Percentiles rank a stretch among this genome's conserved stretches.
Evolutionary conservation across 2,797 vertebrate species (phyloP).

Genomic region (Erpetoichthys calabaricus): DNA sequence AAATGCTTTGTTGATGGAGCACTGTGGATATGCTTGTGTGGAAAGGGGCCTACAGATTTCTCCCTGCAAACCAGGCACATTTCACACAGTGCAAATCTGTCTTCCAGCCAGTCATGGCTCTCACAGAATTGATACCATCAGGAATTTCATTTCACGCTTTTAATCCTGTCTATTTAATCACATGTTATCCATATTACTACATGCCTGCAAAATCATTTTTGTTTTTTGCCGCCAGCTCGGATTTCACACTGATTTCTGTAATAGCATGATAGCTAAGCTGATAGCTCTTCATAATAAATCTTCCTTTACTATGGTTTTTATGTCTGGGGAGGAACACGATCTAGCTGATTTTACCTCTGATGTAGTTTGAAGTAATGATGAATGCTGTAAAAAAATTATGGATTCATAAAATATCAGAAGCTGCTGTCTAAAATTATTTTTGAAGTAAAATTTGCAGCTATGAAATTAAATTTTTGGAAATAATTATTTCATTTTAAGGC

Average conservation of each 20-base stretch:
- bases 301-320: constrained; percentile 24
- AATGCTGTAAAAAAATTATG: too few relatives aligned
- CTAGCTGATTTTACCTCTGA: too few relatives aligned
- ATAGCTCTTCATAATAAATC: constrained; percentile 17
- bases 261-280: constrained; percentile 14
- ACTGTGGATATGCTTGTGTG: neutral
- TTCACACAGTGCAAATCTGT: neutral
- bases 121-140: neutral
- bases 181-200: constrained; percentile 13
- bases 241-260: constrained; percentile 19
- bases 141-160: constrained; percentile 8
- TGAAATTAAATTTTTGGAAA: too few relatives aligned
- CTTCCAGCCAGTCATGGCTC: neutral
- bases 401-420: too few relatives aligned
- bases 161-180: constrained; percentile 8
- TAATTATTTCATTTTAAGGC: too few relatives aligned
- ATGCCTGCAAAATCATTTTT: constrained; percentile 18
- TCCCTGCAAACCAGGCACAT: too few relatives aligned
- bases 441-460: too few relatives aligned
- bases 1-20: neutral
- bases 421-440: too few relatives aligned
- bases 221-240: constrained; percentile 12
- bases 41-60: too few relatives aligned
- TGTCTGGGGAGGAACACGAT: constrained; percentile 13
- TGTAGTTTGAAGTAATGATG: too few relatives aligned